Percentiles rank a stretch among this genome's conserved stretches.
These are phyloP conservation scores for Naso thynnoides DNA, from an alignment of 2,797 vertebrate genomes.

Conservation along the genomic window DNA sequence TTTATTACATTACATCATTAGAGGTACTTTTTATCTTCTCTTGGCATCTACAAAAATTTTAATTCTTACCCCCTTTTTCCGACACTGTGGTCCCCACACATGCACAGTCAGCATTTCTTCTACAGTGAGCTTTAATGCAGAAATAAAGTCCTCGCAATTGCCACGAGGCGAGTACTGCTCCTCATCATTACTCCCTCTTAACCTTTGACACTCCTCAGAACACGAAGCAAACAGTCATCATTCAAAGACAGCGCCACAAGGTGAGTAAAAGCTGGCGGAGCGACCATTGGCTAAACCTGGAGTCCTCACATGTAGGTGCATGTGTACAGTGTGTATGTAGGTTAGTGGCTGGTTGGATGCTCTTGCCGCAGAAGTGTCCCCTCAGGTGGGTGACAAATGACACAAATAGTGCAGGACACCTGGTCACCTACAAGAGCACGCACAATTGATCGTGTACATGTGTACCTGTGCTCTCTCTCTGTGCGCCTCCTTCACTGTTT, in stretches of 20 bases:
- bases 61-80: neutral
- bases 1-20: neutral
- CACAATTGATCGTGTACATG: conserved; percentile 10
- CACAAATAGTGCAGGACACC: conserved; percentile 41
- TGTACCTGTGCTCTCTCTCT: conserved; percentile 15
- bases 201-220: conserved; percentile 37
- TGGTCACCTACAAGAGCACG: conserved; percentile 27
- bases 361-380: conserved; percentile 29
- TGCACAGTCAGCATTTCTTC: neutral
- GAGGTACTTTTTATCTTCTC: neutral
- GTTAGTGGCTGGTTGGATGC: conserved; percentile 23
- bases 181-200: conserved; percentile 37
- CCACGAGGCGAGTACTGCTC: conserved; percentile 1
- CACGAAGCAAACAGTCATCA: conserved; percentile 15
- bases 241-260: conserved; percentile 21
- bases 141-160: neutral
- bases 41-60: neutral
- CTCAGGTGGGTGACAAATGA: conserved; percentile 9
- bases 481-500: conserved; percentile 7
- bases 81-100: neutral
- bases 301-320: neutral
- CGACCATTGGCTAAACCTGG: neutral
- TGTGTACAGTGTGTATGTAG: conserved; percentile 24
- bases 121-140: neutral
- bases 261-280: conserved; percentile 29